Percentiles rank a stretch among this genome's conserved stretches.
These are phyloP conservation scores for Ophioderma brevispina DNA, from an alignment of 35 echinoderm and acorn worm genomes.

Conservation along the genomic window DNA sequence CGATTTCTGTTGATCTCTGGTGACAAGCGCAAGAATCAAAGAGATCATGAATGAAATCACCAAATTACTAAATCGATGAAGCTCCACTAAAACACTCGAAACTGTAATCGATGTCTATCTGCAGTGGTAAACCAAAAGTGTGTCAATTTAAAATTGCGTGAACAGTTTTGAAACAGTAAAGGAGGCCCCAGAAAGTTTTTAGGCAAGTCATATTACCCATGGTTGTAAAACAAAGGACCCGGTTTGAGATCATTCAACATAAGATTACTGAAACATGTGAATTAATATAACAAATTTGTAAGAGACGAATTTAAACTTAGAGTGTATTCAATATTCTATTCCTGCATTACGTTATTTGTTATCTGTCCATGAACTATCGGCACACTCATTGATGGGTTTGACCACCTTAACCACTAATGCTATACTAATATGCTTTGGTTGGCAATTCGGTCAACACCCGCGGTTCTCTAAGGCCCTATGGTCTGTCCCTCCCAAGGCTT, in stretches of 20 bases:
- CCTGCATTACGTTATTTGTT: slow-evolving; percentile 9
- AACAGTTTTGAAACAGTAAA: neutral
- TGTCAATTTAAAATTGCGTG: neutral
- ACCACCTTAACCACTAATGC: neutral
- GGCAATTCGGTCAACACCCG: too few relatives aligned
- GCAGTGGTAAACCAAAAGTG: neutral
- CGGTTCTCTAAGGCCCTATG: neutral
- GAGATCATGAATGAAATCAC: too few relatives aligned
- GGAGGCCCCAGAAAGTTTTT: slow-evolving; percentile 3
- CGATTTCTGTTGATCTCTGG: too few relatives aligned
- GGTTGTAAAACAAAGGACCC: slow-evolving; percentile 9
- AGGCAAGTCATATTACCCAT: neutral
- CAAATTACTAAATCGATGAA: too few relatives aligned
- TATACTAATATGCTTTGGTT: slow-evolving; percentile 8
- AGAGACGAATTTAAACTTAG: neutral
- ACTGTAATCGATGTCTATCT: neutral
- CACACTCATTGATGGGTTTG: too few relatives aligned
- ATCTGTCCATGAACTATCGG: neutral
- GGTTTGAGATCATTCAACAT: neutral
- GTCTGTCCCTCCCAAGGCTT: slow-evolving; percentile 5
- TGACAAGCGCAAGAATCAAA: too few relatives aligned
- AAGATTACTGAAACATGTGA: neutral
- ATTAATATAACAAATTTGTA: neutral
- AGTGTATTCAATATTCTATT: neutral
- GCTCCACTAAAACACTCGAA: too few relatives aligned